Evolutionary conservation across 2,888 invertebrate species (phyloP), one percentile per base, ranked within the genome.

Genomic region (Drosophila eohydei): DNA sequence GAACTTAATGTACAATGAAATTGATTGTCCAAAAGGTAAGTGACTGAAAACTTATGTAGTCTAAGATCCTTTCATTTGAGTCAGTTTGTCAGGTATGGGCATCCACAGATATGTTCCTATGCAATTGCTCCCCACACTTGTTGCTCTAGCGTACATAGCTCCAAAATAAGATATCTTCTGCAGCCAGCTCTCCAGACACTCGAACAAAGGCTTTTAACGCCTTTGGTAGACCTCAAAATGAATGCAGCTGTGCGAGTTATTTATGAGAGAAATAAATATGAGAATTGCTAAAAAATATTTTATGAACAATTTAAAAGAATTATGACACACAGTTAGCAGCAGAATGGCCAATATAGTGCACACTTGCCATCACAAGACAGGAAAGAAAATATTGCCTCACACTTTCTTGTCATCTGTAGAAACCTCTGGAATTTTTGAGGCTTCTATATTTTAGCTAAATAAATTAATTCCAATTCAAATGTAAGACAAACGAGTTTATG

Each of bases 21-120:
- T 92, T 92, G 92, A 92, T 84, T 90, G 91, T 88, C 91, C 92
- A 82, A 92, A 91, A 92, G 92, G 92, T 92, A 85, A 91, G 91
- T 76, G 11, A 9, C 56, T 34, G 14, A 40, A 44, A 54, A 4
- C 26, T 14, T 21, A 3, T 12, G 4, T 12, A 16, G 9, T 4
- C 9, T 14, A 28, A 43, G 14, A 16, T 14, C 9, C 1, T 28
- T 48, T 12, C 1, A 21, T 1, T 16, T 3, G 16, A 7, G 12
- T 14, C 8, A 0, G 8, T 2, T 51, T 52, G 36, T 26, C 14
- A 14, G 36, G 8, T 2, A 11, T 8, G 9, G 26, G 14, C 1
- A 36, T 4, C n/a, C 21, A 21, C 21, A 21, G 21, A 3, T 14
- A 9, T 7, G n/a, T 36, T 57, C 32, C 26, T 26, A n/a, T 0